Percentiles rank a stretch among this genome's conserved stretches.
Conservation (phyloP, 2,113 vertebrate genomes). For the Glaucomys volans region DNA sequence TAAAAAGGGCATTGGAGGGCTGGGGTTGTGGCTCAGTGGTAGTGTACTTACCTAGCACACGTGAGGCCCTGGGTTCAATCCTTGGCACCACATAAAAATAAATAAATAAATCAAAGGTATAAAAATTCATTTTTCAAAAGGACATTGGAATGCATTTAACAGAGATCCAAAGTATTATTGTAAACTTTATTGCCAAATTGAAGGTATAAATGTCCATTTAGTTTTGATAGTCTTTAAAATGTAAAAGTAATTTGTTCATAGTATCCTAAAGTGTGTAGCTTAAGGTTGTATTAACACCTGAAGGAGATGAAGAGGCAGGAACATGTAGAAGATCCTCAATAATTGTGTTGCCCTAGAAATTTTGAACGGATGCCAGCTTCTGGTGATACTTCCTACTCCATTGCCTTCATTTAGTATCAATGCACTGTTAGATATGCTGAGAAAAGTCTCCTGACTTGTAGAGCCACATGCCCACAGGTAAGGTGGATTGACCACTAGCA, state of each 20-base stretch:
- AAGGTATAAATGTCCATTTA: background rate
- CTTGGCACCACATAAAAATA: too few species aligned
- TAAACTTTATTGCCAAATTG: background rate
- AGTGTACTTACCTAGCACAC: too few species aligned
- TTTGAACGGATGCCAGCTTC: background rate
- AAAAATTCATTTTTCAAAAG: background rate
- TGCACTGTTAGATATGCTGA: background rate
- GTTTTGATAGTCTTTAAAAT: background rate
- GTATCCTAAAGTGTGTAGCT: background rate
- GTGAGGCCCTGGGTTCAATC: too few species aligned
- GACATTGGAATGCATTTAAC: background rate
- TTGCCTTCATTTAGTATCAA: background rate
- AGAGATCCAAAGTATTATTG: background rate
- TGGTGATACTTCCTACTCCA: background rate
- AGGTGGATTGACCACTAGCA: too few species aligned
- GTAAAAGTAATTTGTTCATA: background rate
- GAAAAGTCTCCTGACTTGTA: background rate
- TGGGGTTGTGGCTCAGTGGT: too few species aligned
- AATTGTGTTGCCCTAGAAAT: background rate
- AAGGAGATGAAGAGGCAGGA: background rate
- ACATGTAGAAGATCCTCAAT: background rate
- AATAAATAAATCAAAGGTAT: too few species aligned
- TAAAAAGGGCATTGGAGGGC: background rate
- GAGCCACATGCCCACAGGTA: background rate
- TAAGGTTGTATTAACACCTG: background rate